phyloP scores from a whole-genome alignment of 2,888 invertebrate genomes.

The Drosophila pseudotalamancana region DNA sequence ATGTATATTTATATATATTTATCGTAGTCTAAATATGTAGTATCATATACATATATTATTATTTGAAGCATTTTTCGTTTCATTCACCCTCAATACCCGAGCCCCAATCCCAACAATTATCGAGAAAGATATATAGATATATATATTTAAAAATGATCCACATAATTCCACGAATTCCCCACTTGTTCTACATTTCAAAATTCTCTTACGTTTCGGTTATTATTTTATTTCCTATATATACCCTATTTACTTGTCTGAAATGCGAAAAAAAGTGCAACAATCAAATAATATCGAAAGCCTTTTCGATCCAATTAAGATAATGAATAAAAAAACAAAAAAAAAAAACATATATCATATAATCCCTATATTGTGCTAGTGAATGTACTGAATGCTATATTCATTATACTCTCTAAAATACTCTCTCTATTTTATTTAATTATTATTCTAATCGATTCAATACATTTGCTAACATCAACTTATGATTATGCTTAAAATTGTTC shows the following conservation, averaged over 20 bases:
- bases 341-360: constrained; percentile 68
- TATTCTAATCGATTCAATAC: constrained; percentile 61
- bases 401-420: constrained; percentile 71
- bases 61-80: constrained; percentile 5
- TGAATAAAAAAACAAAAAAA: constrained; percentile 29
- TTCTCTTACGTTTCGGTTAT: constrained; percentile 28
- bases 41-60: constrained; percentile 14
- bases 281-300: constrained; percentile 35
- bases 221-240: constrained; percentile 26
- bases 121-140: not conserved
- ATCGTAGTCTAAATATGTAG: constrained; percentile 19
- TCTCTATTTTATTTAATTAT: constrained; percentile 66
- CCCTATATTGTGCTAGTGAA: constrained; percentile 84
- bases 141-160: constrained; percentile 9
- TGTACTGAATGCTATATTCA: constrained; percentile 85
- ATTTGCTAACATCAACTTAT: constrained; percentile 54
- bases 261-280: constrained; percentile 38
- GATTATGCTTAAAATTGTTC: constrained; percentile 44
- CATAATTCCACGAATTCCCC: constrained; percentile 12
- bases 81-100: constrained; percentile 7
- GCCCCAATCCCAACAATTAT: constrained; percentile 9
- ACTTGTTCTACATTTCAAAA: constrained; percentile 29
- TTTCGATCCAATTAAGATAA: constrained; percentile 31
- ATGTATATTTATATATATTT: constrained; percentile 5
- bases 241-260: constrained; percentile 36